Conservation (phyloP, 1,140 invertebrate genomes). For the Temnothorax longispinosus region DNA sequence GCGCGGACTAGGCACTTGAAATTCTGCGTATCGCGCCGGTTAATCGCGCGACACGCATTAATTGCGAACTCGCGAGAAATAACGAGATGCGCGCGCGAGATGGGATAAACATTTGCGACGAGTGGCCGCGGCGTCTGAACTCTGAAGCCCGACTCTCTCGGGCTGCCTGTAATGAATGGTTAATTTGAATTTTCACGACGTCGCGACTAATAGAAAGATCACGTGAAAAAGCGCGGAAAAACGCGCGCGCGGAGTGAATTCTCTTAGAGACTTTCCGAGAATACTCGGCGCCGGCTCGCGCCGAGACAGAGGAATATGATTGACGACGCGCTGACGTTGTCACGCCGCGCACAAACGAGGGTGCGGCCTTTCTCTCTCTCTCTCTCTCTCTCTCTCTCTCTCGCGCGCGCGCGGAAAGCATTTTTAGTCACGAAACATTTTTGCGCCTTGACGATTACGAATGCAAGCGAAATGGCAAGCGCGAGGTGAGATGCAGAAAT, state of each 20-base stretch:
- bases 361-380: background rate
- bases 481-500: background rate
- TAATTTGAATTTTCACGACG: conserved; percentile 3
- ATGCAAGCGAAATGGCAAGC: background rate
- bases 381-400: too few relatives aligned
- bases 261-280: conserved; percentile 24
- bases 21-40: conserved; percentile 36
- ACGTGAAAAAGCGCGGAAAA: conserved; percentile 20
- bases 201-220: background rate
- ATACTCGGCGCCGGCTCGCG: conserved; percentile 31
- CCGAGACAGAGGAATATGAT: conserved; percentile 42
- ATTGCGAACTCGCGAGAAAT: conserved; percentile 10
- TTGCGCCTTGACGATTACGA: background rate
- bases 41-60: conserved; percentile 38
- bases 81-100: background rate
- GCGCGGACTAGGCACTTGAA: background rate
- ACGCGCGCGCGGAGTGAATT: background rate
- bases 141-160: background rate
- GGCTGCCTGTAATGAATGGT: background rate
- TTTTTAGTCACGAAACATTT: conserved; percentile 13
- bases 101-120: background rate
- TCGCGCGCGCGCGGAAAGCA: conserved; percentile 12
- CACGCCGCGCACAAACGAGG: conserved; percentile 32
- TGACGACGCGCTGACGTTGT: conserved; percentile 55
- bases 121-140: background rate